A percentile compares a stretch with the other conserved stretches of the same genome.
These are phyloP conservation scores for Neria commutata DNA, from an alignment of 2,888 invertebrate species.

Conservation along the genomic window DNA sequence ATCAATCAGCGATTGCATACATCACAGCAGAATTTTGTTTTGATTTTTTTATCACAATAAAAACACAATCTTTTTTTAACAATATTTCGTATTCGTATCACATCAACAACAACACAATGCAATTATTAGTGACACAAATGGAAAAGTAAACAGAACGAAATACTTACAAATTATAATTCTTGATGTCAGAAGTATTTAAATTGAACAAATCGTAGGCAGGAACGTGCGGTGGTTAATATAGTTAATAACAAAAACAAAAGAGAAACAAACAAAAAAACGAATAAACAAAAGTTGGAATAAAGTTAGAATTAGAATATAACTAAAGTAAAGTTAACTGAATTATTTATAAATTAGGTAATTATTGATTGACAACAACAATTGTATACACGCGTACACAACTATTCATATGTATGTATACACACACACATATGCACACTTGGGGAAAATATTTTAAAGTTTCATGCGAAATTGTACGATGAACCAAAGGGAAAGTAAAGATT, in stretches of 20 bases:
- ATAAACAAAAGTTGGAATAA: constrained; percentile 19
- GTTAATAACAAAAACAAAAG: constrained; percentile 35
- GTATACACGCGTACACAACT: not conserved
- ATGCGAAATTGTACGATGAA: too few relatives aligned
- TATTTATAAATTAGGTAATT: not conserved
- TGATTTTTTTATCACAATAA: not conserved
- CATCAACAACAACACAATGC: not conserved
- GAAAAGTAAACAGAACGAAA: constrained; percentile 36
- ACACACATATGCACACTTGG: not conserved
- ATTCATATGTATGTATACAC: not conserved
- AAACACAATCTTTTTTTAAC: not conserved
- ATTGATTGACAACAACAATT: not conserved
- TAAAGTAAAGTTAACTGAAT: constrained; percentile 4
- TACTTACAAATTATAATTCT: constrained; percentile 38
- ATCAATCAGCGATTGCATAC: too few relatives aligned
- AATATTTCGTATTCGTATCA: not conserved
- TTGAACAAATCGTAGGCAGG: constrained; percentile 62
- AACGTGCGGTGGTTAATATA: constrained; percentile 59
- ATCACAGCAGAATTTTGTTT: not conserved
- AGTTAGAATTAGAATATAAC: constrained; percentile 27
- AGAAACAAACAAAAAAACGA: constrained; percentile 13
- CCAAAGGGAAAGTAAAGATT: too few relatives aligned
- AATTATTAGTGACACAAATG: constrained; percentile 31
- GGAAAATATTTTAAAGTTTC: too few relatives aligned
- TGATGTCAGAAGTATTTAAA: too few relatives aligned